A percentile compares a stretch with the other conserved stretches of the same genome.
phyloP scores from a whole-genome alignment of 2,797 vertebrate species.

The Alexandromys oeconomus region DNA sequence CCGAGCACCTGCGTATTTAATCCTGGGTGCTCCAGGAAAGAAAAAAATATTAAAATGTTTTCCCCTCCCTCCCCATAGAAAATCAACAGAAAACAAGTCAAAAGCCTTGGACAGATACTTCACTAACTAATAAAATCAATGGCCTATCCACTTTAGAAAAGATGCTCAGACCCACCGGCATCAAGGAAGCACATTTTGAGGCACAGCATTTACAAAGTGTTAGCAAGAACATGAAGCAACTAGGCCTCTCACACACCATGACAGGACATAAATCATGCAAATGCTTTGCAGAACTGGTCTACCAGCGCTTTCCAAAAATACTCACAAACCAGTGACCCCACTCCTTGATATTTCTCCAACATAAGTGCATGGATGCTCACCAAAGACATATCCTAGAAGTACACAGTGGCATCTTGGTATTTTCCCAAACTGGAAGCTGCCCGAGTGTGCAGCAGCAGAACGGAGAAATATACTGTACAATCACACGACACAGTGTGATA shows the following conservation, averaged over 20 bases:
- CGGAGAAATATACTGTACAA: neutral
- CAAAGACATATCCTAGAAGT: neutral
- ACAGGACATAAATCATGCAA: accelerated
- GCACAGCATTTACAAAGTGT: neutral
- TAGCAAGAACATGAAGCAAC: neutral
- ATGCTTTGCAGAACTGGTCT: neutral
- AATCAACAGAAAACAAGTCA: neutral
- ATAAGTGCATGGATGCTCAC: neutral
- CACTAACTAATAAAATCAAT: neutral
- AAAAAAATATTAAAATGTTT: neutral
- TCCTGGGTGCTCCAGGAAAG: neutral
- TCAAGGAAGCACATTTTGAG: slow-evolving; percentile 16
- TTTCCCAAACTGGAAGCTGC: slow-evolving; percentile 28
- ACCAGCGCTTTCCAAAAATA: neutral
- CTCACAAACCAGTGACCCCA: neutral
- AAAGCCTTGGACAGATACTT: neutral
- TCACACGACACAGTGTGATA: neutral
- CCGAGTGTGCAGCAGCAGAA: neutral
- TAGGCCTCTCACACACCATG: neutral
- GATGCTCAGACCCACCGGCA: neutral
- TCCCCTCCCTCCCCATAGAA: neutral
- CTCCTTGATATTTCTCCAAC: neutral
- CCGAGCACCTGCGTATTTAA: neutral
- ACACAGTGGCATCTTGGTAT: neutral
- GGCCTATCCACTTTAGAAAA: neutral